These are phyloP conservation scores for Mesocricetus auratus DNA, from an alignment of 2,113 vertebrate genomes.

Conservation along the genomic window DNA sequence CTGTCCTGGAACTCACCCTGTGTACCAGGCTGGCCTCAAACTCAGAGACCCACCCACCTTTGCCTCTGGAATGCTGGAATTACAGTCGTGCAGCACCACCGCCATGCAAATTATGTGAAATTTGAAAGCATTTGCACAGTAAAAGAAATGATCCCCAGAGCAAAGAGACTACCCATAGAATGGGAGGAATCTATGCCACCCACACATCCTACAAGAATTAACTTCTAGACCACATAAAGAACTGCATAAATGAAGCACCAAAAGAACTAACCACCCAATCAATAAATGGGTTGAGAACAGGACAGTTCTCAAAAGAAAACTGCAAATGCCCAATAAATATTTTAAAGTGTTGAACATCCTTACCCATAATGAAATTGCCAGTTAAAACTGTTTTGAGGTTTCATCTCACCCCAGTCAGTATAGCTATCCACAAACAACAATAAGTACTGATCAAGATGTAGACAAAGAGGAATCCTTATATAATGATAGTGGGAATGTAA, in stretches of 20 bases:
- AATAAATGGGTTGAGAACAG: no score
- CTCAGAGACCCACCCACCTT: background rate
- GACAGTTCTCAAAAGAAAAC: background rate
- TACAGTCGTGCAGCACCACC: fast-evolving
- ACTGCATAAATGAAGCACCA: background rate
- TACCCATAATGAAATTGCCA: no score
- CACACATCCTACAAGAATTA: background rate
- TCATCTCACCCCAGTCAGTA: background rate
- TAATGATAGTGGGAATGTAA: background rate
- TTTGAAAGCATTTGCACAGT: background rate
- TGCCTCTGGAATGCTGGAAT: background rate
- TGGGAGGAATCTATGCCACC: background rate
- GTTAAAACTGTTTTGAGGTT: background rate
- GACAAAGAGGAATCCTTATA: background rate
- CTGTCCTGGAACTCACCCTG: background rate
- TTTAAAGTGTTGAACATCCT: background rate
- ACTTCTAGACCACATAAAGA: background rate
- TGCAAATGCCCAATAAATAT: background rate
- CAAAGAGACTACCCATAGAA: background rate
- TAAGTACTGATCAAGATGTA: background rate
- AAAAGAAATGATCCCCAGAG: background rate
- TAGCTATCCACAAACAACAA: background rate
- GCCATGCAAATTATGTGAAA: background rate
- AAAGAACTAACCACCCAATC: background rate
- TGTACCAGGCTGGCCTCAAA: background rate